These are phyloP conservation scores for Chrysolina haemoptera DNA, from an alignment of 2,888 invertebrate species.

Conservation along the genomic window DNA sequence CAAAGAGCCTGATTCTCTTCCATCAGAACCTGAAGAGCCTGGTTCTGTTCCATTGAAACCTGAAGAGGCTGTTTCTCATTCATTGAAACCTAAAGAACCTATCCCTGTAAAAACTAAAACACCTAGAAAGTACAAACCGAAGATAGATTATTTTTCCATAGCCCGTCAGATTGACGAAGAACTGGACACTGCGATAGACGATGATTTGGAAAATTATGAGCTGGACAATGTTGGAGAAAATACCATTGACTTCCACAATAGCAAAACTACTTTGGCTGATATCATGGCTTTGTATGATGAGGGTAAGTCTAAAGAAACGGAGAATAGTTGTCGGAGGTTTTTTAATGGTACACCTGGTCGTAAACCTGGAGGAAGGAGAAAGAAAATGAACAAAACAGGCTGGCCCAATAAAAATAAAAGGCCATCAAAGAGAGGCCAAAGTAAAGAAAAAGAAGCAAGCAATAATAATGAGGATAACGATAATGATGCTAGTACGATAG, in stretches of 20 bases:
- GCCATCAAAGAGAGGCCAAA: slow-evolving; percentile 62
- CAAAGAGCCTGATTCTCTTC: too few species aligned
- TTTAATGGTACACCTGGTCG: slow-evolving; percentile 59
- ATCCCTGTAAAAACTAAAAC: slow-evolving; percentile 29
- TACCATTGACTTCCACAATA: slow-evolving; percentile 62
- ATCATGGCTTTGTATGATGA: slow-evolving; percentile 68
- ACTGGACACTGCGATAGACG: slow-evolving; percentile 59
- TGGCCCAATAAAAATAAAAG: slow-evolving; percentile 79
- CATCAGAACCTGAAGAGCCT: not conserved
- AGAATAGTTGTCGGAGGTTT: slow-evolving; percentile 48
- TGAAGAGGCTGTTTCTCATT: not conserved
- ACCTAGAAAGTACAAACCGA: slow-evolving; percentile 63
- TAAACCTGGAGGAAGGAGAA: slow-evolving; percentile 68
- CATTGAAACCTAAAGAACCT: not conserved
- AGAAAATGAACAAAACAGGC: slow-evolving; percentile 85
- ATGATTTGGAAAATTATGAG: slow-evolving; percentile 50
- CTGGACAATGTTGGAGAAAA: slow-evolving; percentile 63
- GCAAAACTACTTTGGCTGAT: slow-evolving; percentile 60
- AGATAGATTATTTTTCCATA: slow-evolving; percentile 61
- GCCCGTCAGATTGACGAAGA: slow-evolving; percentile 70
- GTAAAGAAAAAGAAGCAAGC: slow-evolving; percentile 58
- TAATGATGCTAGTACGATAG: slow-evolving; percentile 58
- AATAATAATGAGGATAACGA: slow-evolving; percentile 48
- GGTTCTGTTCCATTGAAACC: not conserved
- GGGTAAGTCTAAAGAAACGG: slow-evolving; percentile 65